Conservation (phyloP, 1,140 invertebrate species). For the Metopolophium dirhodum region DNA sequence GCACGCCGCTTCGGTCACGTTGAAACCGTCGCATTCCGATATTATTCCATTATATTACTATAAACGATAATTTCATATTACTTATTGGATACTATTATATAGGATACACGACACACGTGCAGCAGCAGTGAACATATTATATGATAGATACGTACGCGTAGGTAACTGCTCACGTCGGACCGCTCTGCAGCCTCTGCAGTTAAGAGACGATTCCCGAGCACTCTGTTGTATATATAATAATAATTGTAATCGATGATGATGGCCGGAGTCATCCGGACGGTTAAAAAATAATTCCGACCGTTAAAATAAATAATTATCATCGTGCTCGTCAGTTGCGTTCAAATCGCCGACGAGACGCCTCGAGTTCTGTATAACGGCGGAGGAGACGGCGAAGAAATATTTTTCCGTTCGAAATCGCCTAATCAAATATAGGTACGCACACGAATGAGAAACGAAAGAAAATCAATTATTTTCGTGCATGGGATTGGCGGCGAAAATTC, state of each 20-base stretch:
- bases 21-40: background rate
- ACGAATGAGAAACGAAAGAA: background rate
- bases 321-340: background rate
- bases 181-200: background rate
- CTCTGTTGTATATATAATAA: background rate
- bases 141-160: background rate
- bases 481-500: background rate
- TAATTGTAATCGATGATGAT: background rate
- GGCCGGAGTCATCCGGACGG: background rate
- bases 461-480: background rate
- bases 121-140: background rate
- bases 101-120: too few species aligned
- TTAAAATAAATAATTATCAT: constrained; percentile 3
- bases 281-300: background rate
- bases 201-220: background rate
- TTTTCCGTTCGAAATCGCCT: background rate
- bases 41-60: background rate
- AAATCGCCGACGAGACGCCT: background rate
- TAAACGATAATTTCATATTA: background rate
- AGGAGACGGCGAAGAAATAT: background rate
- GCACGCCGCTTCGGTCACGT: background rate
- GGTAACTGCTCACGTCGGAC: background rate
- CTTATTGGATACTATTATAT: background rate
- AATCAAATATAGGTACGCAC: background rate
- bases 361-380: background rate